Evolutionary conservation across 2,113 vertebrate species (phyloP).

Genomic region (Rostratula benghalensis): DNA sequence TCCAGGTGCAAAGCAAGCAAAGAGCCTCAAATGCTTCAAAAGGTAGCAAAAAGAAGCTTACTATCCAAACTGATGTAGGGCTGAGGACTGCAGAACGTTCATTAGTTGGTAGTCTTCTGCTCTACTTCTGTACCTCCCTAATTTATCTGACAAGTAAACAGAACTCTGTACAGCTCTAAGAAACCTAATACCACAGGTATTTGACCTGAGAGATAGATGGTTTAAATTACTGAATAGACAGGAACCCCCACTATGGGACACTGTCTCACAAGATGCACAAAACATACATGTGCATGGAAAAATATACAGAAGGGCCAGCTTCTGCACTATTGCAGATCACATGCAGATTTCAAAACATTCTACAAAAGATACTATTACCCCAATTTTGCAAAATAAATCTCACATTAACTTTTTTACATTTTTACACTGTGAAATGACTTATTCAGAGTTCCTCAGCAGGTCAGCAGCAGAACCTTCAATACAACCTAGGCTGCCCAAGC

Average conservation of each 20-base stretch:
- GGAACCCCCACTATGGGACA: neutral
- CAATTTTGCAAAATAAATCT: neutral
- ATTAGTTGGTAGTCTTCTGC: neutral
- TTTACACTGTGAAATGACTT: neutral
- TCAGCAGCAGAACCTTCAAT: neutral
- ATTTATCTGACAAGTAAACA: neutral
- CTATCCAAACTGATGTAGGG: neutral
- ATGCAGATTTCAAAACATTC: neutral
- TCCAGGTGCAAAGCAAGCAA: neutral
- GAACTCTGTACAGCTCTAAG: neutral
- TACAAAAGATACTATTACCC: neutral
- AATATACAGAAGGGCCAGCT: neutral
- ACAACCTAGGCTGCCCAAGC: neutral
- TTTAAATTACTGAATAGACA: neutral
- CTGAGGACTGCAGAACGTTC: neutral
- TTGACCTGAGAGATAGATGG: neutral
- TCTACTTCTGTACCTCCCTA: neutral
- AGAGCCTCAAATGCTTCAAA: neutral
- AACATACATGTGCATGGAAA: accelerated
- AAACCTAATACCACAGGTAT: neutral
- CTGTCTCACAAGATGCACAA: neutral
- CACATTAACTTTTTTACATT: neutral
- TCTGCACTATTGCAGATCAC: neutral
- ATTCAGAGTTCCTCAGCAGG: neutral
- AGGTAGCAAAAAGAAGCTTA: neutral